These are phyloP conservation scores for Syrmaticus mikado DNA, from an alignment of 2,113 vertebrate genomes.

Conservation along the genomic window DNA sequence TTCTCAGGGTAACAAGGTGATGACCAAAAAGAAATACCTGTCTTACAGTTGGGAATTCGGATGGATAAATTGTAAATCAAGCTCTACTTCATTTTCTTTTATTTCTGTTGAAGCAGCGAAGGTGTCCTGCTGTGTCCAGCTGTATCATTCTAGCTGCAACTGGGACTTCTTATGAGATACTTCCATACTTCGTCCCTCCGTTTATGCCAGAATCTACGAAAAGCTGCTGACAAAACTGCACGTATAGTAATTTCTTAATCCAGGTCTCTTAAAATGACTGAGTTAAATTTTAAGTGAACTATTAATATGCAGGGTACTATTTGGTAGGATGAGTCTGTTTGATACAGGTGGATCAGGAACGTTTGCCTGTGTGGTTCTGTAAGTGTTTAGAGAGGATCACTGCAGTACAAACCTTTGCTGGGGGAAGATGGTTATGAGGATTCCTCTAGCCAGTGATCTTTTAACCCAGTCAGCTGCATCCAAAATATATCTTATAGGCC, in stretches of 20 bases:
- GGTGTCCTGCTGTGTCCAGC: not conserved
- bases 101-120: not conserved
- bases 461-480: not conserved
- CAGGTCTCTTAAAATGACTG: not conserved
- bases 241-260: fast-evolving
- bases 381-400: too few relatives aligned
- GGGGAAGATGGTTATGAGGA: not conserved
- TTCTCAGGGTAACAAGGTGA: not conserved
- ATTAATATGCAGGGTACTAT: fast-evolving
- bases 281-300: not conserved
- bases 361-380: fast-evolving
- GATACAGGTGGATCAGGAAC: not conserved
- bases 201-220: not conserved
- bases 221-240: not conserved
- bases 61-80: not conserved
- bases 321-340: not conserved
- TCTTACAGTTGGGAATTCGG: not conserved
- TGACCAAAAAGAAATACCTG: not conserved
- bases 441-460: not conserved
- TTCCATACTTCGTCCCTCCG: not conserved
- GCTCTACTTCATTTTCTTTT: not conserved
- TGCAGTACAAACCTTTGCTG: not conserved
- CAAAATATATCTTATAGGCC: not conserved
- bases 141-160: not conserved
- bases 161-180: not conserved